phyloP scores from a whole-genome alignment of 2,888 invertebrate species.

The Chrysolina haemoptera region DNA sequence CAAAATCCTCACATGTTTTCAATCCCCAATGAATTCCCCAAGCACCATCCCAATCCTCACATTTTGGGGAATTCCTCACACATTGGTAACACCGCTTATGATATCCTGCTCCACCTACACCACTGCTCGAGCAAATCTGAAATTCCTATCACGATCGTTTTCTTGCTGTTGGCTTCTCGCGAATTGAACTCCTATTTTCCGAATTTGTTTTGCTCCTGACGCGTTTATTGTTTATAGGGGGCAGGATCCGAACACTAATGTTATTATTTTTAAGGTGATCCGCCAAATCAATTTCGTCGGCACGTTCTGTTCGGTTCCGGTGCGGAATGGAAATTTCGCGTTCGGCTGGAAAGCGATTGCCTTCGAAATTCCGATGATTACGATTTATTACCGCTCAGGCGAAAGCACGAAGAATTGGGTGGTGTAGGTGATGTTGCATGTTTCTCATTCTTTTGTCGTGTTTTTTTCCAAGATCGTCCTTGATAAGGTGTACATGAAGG shows the following conservation, averaged over 20 bases:
- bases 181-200: conserved; percentile 45
- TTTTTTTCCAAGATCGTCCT: neutral
- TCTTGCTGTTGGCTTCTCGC: conserved; percentile 43
- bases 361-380: conserved; percentile 43
- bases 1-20: no score
- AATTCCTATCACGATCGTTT: conserved; percentile 49
- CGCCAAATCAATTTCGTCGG: conserved; percentile 53
- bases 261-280: conserved; percentile 66
- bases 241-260: conserved; percentile 63
- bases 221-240: conserved; percentile 66
- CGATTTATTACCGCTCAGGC: conserved; percentile 29
- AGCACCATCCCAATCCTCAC: no score
- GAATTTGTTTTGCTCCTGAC: conserved; percentile 52
- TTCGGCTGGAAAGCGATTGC: conserved; percentile 33
- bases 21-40: no score
- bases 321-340: conserved; percentile 43
- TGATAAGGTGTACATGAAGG: neutral
- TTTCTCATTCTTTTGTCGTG: neutral
- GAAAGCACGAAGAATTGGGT: conserved; percentile 37
- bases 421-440: neutral
- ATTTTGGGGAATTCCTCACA: no score
- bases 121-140: neutral
- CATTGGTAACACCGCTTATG: no score
- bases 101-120: neutral
- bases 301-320: conserved; percentile 41